A percentile compares a stretch with the other conserved stretches of the same genome.
Evolutionary conservation across 1,140 invertebrate species (phyloP).

Genomic region (Odontomachus brunneus): DNA sequence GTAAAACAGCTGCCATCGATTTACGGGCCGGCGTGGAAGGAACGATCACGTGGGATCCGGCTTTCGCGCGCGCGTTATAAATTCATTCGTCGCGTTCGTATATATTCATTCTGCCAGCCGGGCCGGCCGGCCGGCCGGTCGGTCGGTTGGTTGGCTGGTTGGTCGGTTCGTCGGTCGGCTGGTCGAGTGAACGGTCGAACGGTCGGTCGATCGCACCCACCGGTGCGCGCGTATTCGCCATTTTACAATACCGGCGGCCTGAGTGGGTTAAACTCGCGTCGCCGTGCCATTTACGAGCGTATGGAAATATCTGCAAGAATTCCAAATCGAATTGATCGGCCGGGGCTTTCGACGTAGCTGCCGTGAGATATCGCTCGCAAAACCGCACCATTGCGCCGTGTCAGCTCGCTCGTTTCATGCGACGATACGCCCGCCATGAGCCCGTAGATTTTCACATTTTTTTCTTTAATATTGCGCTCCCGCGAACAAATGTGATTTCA

Average conservation of each 20-base stretch:
- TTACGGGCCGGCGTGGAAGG: conserved; percentile 41
- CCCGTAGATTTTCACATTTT: conserved; percentile 10
- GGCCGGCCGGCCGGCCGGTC: background rate
- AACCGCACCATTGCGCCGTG: conserved; percentile 21
- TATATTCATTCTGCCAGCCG: conserved; percentile 42
- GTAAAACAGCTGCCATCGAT: conserved; percentile 58
- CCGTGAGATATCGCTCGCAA: conserved; percentile 44
- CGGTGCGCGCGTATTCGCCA: conserved; percentile 30
- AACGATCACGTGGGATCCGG: conserved; percentile 38
- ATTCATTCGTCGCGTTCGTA: conserved; percentile 39
- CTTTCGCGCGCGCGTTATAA: conserved; percentile 51
- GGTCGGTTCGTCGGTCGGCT: too few relatives aligned
- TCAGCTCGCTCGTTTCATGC: conserved; percentile 44
- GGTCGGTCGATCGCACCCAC: background rate
- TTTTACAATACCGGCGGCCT: conserved; percentile 46
- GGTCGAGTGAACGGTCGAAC: too few relatives aligned
- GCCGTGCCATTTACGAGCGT: conserved; percentile 19
- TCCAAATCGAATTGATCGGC: conserved; percentile 46
- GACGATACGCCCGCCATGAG: conserved; percentile 32
- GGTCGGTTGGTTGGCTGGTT: too few relatives aligned
- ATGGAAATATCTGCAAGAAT: conserved; percentile 57
- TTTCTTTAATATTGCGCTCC: background rate
- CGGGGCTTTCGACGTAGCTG: conserved; percentile 6
- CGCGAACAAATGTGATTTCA: conserved; percentile 20
- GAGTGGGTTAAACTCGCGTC: conserved; percentile 50